Evolutionary conservation across 2,888 invertebrate genomes (phyloP), one percentile per base, ranked within the genome.

Genomic region (Merodon equestris): DNA sequence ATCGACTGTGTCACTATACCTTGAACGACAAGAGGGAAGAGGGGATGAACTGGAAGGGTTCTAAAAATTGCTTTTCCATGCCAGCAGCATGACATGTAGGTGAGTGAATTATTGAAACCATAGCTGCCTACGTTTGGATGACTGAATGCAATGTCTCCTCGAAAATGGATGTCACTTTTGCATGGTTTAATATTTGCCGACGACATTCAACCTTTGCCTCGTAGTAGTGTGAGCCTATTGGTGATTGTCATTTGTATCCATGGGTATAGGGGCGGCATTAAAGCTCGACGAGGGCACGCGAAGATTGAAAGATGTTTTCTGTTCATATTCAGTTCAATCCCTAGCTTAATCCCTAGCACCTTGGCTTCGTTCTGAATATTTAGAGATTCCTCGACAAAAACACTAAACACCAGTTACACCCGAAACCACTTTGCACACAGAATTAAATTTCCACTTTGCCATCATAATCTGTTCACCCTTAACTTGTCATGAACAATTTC

Each of bases 401-500:
- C 10, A 10, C 27, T 44, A 56, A 42, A 9, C 64, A 53, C 45
- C 76, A 60, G 50, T 27, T 27, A 48, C 63, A 73, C 47, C 58
- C n/a, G 17, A 64, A 68, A 64, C 44, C 74, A 74, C 68, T 79
- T 79, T 70, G 18, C 60, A 60, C 54, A 19, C 68, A 70, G 74
- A 79, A 79, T 79, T 74, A 74, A 70, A 68, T 74, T 79, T 74
- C 68, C 79, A 74, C 74, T 38, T 73, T 68, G 58, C 50, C 68
- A 74, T 54, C 79, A 14, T 79, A 79, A 79, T 74, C 79, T 38
- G 53, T 70, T 74, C 68, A 70, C 79, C 68, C 68, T 74, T 50
- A 70, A 70, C 68, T 63, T 79, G 79, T 79, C 79, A 74, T 70
- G 70, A 60, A 68, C 79, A 79, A 79, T 79, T 79, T 79, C 79